Base-by-base conservation (phyloP, 2,888 invertebrate genomes). In the Acronicta leporina region DNA sequence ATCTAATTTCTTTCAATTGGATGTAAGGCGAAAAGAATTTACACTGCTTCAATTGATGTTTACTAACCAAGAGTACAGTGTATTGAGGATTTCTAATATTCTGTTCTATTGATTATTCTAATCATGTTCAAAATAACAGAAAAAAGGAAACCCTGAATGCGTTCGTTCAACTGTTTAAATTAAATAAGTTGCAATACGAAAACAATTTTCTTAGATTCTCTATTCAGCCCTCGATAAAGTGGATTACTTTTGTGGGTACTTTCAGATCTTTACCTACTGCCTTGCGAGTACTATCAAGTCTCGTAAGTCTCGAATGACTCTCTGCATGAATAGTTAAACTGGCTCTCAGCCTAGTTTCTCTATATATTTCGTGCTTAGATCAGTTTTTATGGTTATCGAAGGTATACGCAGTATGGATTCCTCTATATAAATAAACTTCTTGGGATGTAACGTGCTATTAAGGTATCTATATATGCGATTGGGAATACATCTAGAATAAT, bases 271-370 rank as follows among this genome's bases (percentile, higher is more conserved):
- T 43, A 14, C 14, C 27, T 16, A 15, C 41, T 44, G 16, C 42
- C 38, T 52, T 47, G 25, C 14, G 20, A 42, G 20, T 13, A 58
- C 45, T 66, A 49, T 20, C 40, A 46, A 43, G 38, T 35, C 48
- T 56, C 30, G 13, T 50, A 33, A 49, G 48, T 50, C 55, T 47
- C 42, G 67, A 49, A 52, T 41, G 20, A n/a, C 40, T 40, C 27
- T 11, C 20, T 44, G 33, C 46, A 67, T 69, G 68, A 72, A 69
- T 69, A 11, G 25, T 69, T 69, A 72, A 68, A 53, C 46, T 61
- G 56, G 38, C 62, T 62, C 35, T 49, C 51, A 49, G 49, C 49
- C 55, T 43, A 50, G 49, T 42, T 52, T 41, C 35, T 55, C 40
- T 3, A 16, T 11, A 27, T 52, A 33, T 16, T 55, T 43, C 48